Conservation (phyloP, 2,888 invertebrate genomes). For the Leptinotarsa rubiginosa region DNA sequence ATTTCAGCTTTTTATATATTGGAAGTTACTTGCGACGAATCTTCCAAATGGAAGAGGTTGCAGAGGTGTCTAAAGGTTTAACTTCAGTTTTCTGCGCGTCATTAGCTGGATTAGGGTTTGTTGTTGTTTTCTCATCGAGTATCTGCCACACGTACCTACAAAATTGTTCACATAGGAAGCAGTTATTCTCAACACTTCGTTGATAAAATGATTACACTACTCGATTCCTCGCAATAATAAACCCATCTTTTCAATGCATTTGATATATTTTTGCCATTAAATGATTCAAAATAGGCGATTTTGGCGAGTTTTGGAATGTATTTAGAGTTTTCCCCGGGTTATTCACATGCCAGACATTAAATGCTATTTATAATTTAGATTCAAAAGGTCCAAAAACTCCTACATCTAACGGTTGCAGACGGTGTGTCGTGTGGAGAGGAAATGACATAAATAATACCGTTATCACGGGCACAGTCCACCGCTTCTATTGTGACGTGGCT, state of each 20-base stretch:
- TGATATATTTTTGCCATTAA: slow-evolving; percentile 40
- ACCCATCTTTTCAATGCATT: slow-evolving; percentile 47
- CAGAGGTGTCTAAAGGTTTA: no score
- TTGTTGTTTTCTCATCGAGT: no score
- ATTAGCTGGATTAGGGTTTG: no score
- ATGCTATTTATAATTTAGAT: not conserved
- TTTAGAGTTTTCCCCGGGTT: not conserved
- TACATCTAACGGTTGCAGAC: not conserved
- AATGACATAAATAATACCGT: slow-evolving; percentile 56
- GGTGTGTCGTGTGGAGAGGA: slow-evolving; percentile 45
- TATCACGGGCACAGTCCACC: slow-evolving; percentile 52
- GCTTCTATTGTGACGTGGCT: slow-evolving; percentile 31
- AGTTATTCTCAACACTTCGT: no score
- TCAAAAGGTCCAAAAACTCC: not conserved
- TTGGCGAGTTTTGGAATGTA: not conserved
- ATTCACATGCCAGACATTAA: not conserved
- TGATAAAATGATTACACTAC: no score
- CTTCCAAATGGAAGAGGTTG: no score
- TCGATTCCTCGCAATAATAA: no score
- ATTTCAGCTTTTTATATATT: no score
- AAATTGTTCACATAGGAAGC: no score
- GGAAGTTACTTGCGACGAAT: no score
- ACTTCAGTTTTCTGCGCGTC: no score
- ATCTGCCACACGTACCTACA: no score
- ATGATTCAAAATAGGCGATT: slow-evolving; percentile 41